Conservation (phyloP, 2,797 vertebrate genomes). For the Hyperoplus lanceolatus region DNA sequence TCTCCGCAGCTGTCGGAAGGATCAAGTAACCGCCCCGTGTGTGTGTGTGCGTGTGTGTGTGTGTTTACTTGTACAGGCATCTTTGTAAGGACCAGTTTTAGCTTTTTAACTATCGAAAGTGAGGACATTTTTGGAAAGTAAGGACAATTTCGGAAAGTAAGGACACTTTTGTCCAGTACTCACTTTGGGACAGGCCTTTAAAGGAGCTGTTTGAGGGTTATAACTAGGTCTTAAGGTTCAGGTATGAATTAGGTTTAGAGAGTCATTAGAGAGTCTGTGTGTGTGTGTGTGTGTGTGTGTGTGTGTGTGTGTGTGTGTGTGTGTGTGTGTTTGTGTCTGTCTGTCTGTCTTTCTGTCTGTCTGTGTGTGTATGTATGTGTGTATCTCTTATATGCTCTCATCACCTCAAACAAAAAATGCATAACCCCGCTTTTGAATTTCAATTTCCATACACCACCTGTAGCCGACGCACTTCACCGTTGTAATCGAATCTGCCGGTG, state of each 20-base stretch:
- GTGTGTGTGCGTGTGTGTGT: neutral
- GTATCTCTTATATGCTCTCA: constrained; percentile 1
- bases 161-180: no score
- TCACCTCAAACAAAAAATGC: constrained; percentile 26
- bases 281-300: neutral
- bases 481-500: constrained; percentile 62
- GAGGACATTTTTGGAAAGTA: no score
- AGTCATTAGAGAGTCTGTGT: constrained; percentile 1
- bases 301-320: no score
- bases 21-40: constrained; percentile 61
- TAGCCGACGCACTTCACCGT: constrained; percentile 26
- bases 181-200: no score
- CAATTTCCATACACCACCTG: constrained; percentile 52
- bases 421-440: constrained; percentile 22
- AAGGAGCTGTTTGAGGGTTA: no score
- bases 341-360: constrained; percentile 42
- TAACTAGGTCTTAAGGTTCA: no score
- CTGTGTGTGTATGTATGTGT: constrained; percentile 39
- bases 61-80: no score
- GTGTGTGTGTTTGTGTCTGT: constrained; percentile 50
- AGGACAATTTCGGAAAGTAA: no score
- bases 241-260: no score
- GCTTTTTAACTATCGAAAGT: no score
- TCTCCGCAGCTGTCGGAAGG: constrained; percentile 72
- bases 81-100: no score